These are phyloP conservation scores for Halcyon smyrnensis DNA, from an alignment of 2,797 vertebrate species.

Conservation along the genomic window DNA sequence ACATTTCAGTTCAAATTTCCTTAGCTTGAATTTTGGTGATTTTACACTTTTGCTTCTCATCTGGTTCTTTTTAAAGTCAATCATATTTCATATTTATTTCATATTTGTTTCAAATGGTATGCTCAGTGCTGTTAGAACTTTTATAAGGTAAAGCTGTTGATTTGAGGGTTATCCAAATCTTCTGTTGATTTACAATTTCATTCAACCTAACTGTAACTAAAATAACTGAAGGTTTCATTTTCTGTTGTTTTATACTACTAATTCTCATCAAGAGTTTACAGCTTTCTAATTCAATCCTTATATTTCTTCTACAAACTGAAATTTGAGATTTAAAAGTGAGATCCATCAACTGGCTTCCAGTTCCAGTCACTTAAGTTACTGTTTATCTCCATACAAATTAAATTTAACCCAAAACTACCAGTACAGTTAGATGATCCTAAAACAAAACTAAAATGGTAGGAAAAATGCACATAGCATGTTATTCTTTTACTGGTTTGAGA, in stretches of 20 bases:
- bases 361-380: constrained; percentile 47
- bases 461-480: constrained; percentile 16
- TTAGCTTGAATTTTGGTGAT: constrained; percentile 71
- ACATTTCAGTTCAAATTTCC: constrained; percentile 80
- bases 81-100: constrained; percentile 78
- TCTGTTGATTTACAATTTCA: constrained; percentile 64
- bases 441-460: constrained; percentile 68
- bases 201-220: constrained; percentile 40
- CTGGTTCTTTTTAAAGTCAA: constrained; percentile 76
- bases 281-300: constrained; percentile 47
- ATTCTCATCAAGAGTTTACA: constrained; percentile 56
- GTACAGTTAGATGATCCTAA: constrained; percentile 47
- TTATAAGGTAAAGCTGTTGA: constrained; percentile 75
- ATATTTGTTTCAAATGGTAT: constrained; percentile 72
- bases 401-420: constrained; percentile 58
- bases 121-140: constrained; percentile 71
- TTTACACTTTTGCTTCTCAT: constrained; percentile 73
- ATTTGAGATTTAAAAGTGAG: constrained; percentile 21
- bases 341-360: constrained; percentile 27
- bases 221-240: constrained; percentile 51
- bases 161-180: constrained; percentile 51
- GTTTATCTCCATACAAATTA: constrained; percentile 57
- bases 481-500: neutral
- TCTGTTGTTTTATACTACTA: constrained; percentile 43
- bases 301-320: constrained; percentile 43